Base-by-base conservation (phyloP, 2,888 invertebrate genomes). In the Protophormia terraenovae region DNA sequence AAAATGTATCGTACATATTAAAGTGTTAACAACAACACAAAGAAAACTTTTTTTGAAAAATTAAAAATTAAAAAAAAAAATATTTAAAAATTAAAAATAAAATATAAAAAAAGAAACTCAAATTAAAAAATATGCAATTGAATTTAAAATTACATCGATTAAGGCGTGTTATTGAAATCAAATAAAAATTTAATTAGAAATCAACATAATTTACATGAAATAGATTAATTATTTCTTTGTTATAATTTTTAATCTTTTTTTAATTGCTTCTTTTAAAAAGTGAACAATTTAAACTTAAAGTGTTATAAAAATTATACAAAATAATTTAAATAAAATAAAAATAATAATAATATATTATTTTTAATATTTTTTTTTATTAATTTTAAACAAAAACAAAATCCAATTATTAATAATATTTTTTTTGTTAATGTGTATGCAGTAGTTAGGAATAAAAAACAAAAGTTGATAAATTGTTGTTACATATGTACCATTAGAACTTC, bases 401-500 rank as follows among this genome's bases (percentile, higher is more conserved):
- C 41, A 64, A 64, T 64, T 64, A 27, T 55, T 62, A 10, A 16
- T 22, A 12, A 14, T 29, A 50, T 47, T 14, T 38, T 12, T 55
- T 35, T 71, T 27, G 29, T 53, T 62, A 32, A 71, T 62, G 62
- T 71, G 71, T 79, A 53, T 71, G 60, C 41, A 41, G 12, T 60
- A 22, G 5, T 55, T 10, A 14, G 47, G 24, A 7, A 35, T 22
- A 32, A 32, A 5, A 67, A 32, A 67, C 27, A 22, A 60, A 69
- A 71, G 29, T 32, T 41, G 7, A 64, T 35, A 66, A 73, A 62
- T 72, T 71, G 55, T 82, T 83, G 76, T 81, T 88, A 87, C 87
- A 90, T 93, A 93, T 94, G 94, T 96, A 98, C 98, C 98, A 98
- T 98, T 95, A 97, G 96, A 94, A 98, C 98, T 96, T 98, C 98